phyloP scores from a whole-genome alignment of 2,113 vertebrate genomes.

The Channa argus region DNA sequence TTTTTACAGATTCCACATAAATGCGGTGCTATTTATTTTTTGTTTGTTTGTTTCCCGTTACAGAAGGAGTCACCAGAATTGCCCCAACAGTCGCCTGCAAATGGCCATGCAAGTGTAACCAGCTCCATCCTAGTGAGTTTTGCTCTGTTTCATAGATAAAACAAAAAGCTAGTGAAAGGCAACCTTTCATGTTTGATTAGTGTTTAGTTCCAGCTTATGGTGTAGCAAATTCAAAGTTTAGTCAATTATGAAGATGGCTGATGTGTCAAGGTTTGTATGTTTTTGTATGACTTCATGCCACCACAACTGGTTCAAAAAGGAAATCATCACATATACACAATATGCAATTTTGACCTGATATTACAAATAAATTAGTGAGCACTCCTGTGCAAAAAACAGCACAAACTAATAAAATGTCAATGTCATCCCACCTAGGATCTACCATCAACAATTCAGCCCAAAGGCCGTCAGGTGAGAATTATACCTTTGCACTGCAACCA shows the following conservation, averaged over 20 bases:
- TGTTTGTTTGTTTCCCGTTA: slow-evolving; percentile 11
- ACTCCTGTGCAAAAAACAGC: neutral
- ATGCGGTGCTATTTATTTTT: neutral
- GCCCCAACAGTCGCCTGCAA: slow-evolving; percentile 76
- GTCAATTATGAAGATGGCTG: no score
- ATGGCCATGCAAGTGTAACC: slow-evolving; percentile 94
- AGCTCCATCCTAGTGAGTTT: slow-evolving; percentile 98
- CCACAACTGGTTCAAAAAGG: neutral
- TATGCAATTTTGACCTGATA: neutral
- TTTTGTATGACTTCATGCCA: no score
- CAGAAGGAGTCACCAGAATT: slow-evolving; percentile 81
- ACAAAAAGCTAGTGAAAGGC: no score
- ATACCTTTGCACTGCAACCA: neutral
- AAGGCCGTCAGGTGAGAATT: slow-evolving; percentile 95
- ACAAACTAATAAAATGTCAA: neutral
- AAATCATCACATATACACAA: neutral
- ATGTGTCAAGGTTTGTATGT: no score
- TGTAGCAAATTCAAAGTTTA: no score
- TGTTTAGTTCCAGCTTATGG: no score
- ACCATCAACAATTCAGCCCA: slow-evolving; percentile 96
- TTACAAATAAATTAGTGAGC: neutral
- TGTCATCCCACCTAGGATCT: slow-evolving; percentile 91
- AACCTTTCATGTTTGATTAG: no score
- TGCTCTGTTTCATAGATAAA: neutral
- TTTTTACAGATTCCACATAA: neutral